phyloP scores from a whole-genome alignment of 2,888 invertebrate species.

The Drosophila kuntzei region DNA sequence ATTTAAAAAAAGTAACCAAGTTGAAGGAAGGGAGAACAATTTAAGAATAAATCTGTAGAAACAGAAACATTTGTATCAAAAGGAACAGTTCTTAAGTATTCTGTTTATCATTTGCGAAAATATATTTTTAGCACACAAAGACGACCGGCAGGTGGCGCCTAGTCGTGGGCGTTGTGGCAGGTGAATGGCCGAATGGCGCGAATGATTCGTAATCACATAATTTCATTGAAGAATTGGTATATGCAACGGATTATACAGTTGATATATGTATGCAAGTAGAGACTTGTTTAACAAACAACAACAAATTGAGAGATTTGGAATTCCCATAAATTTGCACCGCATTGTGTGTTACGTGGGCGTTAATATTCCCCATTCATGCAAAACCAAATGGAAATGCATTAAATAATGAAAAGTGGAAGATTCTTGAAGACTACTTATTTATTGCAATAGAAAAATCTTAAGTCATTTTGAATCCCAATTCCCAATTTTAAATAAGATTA shows the following conservation, averaged over 20 bases:
- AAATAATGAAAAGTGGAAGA: background rate
- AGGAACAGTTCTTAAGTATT: slow-evolving; percentile 6
- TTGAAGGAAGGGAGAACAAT: background rate
- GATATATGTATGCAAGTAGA: slow-evolving; percentile 1
- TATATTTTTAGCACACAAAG: slow-evolving; percentile 19
- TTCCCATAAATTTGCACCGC: slow-evolving; percentile 31
- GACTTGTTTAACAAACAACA: slow-evolving; percentile 8
- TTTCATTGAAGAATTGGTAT: slow-evolving; percentile 44
- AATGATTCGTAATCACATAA: slow-evolving; percentile 33
- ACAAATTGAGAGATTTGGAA: slow-evolving; percentile 24
- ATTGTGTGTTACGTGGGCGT: slow-evolving; percentile 34
- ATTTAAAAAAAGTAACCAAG: background rate
- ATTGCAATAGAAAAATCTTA: background rate
- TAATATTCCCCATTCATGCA: slow-evolving; percentile 30
- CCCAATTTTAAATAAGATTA: background rate
- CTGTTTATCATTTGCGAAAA: slow-evolving; percentile 25
- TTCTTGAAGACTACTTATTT: background rate
- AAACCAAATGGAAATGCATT: slow-evolving; percentile 32
- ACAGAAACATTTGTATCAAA: background rate
- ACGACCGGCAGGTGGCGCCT: slow-evolving; percentile 46
- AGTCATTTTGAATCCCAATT: background rate
- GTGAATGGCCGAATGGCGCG: slow-evolving; percentile 42
- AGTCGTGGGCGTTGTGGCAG: slow-evolving; percentile 26
- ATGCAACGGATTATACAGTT: slow-evolving; percentile 26
- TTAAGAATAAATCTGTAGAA: background rate